Evolutionary conservation across 2,888 invertebrate genomes (phyloP).

Genomic region (Craniophora ligustri): DNA sequence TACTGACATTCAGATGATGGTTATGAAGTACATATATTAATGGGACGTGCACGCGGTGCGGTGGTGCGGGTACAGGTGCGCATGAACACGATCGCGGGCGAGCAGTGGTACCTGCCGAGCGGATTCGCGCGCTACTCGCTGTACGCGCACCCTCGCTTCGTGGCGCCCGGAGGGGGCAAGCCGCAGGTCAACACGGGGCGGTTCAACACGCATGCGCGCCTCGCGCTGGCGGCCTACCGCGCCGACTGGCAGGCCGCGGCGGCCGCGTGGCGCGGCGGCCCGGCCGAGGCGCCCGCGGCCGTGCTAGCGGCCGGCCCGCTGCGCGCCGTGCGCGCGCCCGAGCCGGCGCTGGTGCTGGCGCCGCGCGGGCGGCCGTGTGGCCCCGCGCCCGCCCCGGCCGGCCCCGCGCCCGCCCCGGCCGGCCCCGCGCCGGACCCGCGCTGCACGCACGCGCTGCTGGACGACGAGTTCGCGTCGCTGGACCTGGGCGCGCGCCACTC

Average conservation of each 20-base stretch:
- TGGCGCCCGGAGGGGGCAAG: constrained; percentile 89
- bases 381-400: constrained; percentile 86
- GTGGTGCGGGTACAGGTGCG: constrained; percentile 97
- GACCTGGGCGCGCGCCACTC: constrained; percentile 67
- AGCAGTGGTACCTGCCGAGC: constrained; percentile 97
- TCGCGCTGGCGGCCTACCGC: constrained; percentile 94
- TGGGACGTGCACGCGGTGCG: background rate
- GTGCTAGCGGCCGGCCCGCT: constrained; percentile 65
- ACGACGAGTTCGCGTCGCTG: constrained; percentile 39
- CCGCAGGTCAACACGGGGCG: constrained; percentile 88
- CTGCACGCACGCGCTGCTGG: constrained; percentile 1
- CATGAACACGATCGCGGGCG: constrained; percentile 97
- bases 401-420: constrained; percentile 88
- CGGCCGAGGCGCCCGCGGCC: constrained; percentile 77
- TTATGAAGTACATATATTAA: too few species aligned
- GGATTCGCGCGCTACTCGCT: constrained; percentile 97
- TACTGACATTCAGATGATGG: too few species aligned
- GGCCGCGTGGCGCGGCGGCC: constrained; percentile 46
- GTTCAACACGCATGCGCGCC: constrained; percentile 84
- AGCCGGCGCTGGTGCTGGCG: constrained; percentile 38
- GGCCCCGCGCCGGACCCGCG: constrained; percentile 81
- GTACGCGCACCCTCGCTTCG: constrained; percentile 91
- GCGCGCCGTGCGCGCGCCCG: constrained; percentile 65
- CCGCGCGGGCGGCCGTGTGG: constrained; percentile 87
- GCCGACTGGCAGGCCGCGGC: constrained; percentile 91